Conservation (phyloP, 2,888 invertebrate genomes). For the Chalcis sispes region DNA sequence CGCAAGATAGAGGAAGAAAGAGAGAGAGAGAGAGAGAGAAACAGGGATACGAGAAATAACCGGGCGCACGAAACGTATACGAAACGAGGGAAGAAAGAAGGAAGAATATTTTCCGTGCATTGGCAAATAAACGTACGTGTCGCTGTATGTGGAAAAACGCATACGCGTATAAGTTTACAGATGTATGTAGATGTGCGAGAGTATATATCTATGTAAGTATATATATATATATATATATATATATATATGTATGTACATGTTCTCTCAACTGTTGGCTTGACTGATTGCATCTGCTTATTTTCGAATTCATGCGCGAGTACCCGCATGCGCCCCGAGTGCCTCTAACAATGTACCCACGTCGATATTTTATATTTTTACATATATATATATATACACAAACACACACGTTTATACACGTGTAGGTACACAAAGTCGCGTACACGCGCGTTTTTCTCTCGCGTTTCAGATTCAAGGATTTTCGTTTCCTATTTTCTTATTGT, state of each 20-base stretch:
- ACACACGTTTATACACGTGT: too few relatives aligned
- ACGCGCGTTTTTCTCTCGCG: slow-evolving; percentile 28
- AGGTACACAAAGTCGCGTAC: too few relatives aligned
- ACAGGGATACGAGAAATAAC: too few relatives aligned
- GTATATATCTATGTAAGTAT: background rate
- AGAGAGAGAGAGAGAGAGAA: too few relatives aligned
- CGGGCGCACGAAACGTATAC: too few relatives aligned
- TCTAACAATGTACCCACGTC: slow-evolving; percentile 14
- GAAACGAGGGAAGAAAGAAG: background rate
- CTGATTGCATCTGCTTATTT: slow-evolving; percentile 55
- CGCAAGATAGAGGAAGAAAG: too few relatives aligned
- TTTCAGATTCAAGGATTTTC: slow-evolving; percentile 53
- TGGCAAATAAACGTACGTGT: slow-evolving; percentile 36
- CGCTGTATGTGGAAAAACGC: too few relatives aligned
- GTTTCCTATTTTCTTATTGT: slow-evolving; percentile 2
- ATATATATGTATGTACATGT: slow-evolving; percentile 16
- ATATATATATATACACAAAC: too few relatives aligned
- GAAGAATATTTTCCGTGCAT: slow-evolving; percentile 12
- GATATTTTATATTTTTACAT: too few relatives aligned
- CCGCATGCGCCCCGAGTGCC: background rate
- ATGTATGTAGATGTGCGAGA: background rate
- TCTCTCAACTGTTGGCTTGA: slow-evolving; percentile 27
- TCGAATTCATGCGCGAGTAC: slow-evolving; percentile 33
- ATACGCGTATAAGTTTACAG: too few relatives aligned
- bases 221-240: background rate